Percentiles rank a stretch among this genome's conserved stretches.
Conservation (phyloP, 2,113 vertebrate species). For the Pseudorhombus dupliciocellatus region DNA sequence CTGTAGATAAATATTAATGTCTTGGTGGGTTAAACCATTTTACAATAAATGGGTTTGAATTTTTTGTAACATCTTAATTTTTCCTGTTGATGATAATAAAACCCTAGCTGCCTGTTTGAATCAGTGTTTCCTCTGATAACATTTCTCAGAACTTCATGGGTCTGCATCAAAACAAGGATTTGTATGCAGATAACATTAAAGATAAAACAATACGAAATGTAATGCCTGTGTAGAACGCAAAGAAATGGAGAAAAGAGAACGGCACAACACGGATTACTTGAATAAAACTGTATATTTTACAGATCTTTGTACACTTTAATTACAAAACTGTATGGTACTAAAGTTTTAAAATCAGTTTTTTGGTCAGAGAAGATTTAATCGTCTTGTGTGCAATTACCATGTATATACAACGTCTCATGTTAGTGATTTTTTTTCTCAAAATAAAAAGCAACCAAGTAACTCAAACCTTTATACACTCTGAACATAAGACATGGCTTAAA, state of each 20-base stretch:
- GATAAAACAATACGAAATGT: too few species aligned
- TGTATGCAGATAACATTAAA: too few species aligned
- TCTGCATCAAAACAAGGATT: too few species aligned
- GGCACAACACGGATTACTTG: slow-evolving; percentile 76
- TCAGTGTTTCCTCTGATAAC: slow-evolving; percentile 3
- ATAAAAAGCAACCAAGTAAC: slow-evolving; percentile 84
- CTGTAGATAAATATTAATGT: not conserved
- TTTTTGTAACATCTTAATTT: not conserved
- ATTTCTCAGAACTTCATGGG: too few species aligned
- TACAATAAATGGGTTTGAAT: not conserved
- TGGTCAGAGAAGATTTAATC: slow-evolving; percentile 97
- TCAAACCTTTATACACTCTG: slow-evolving; percentile 90
- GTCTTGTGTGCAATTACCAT: slow-evolving; percentile 97
- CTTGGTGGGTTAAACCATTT: not conserved
- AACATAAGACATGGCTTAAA: slow-evolving; percentile 99
- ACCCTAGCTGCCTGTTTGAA: not conserved
- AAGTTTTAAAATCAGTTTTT: slow-evolving; percentile 94
- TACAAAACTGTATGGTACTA: slow-evolving; percentile 98
- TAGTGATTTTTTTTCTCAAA: slow-evolving; percentile 89
- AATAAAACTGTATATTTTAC: slow-evolving; percentile 99
- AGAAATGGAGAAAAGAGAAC: slow-evolving; percentile 50
- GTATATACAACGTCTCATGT: slow-evolving; percentile 96
- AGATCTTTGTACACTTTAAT: slow-evolving; percentile 98
- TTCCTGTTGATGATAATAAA: slow-evolving; percentile 27
- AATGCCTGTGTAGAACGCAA: not conserved